phyloP scores from a whole-genome alignment of 2,888 invertebrate species.

The Andrena fulva region DNA sequence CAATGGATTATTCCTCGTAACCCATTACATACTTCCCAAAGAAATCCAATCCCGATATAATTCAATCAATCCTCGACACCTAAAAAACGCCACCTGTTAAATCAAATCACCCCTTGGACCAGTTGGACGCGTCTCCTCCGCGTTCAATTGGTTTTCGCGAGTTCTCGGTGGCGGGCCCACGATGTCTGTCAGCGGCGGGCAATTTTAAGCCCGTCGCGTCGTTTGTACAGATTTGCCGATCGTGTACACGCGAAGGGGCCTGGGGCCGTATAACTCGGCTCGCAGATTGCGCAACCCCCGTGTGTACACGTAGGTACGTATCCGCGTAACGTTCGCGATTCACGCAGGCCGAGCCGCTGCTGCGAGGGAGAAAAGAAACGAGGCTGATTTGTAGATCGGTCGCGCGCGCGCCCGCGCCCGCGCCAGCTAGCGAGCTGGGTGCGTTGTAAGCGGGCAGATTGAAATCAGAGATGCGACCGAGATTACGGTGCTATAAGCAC shows the following conservation, averaged over 20 bases:
- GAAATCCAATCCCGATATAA: too few species aligned
- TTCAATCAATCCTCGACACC: too few species aligned
- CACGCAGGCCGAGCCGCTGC: constrained; percentile 32
- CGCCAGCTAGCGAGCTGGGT: constrained; percentile 47
- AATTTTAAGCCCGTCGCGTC: constrained; percentile 34
- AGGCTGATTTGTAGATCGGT: constrained; percentile 73
- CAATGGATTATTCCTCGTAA: too few species aligned
- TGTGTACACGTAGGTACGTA: background rate
- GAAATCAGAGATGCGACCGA: constrained; percentile 76
- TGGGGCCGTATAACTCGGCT: constrained; percentile 32
- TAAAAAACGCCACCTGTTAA: too few species aligned
- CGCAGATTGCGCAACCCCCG: constrained; percentile 51
- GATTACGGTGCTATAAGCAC: constrained; percentile 69
- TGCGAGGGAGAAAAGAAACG: constrained; percentile 60
- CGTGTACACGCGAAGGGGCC: constrained; percentile 24
- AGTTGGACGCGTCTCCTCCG: too few species aligned
- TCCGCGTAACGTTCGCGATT: constrained; percentile 21
- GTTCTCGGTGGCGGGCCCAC: constrained; percentile 21
- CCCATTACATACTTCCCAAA: too few species aligned
- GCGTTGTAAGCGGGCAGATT: constrained; percentile 73
- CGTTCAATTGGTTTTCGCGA: constrained; percentile 14
- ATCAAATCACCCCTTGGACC: too few species aligned
- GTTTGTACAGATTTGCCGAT: constrained; percentile 26
- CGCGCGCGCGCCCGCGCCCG: constrained; percentile 57
- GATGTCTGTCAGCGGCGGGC: constrained; percentile 43